Conservation (phyloP, 2,113 vertebrate genomes). For the Martes martes region DNA sequence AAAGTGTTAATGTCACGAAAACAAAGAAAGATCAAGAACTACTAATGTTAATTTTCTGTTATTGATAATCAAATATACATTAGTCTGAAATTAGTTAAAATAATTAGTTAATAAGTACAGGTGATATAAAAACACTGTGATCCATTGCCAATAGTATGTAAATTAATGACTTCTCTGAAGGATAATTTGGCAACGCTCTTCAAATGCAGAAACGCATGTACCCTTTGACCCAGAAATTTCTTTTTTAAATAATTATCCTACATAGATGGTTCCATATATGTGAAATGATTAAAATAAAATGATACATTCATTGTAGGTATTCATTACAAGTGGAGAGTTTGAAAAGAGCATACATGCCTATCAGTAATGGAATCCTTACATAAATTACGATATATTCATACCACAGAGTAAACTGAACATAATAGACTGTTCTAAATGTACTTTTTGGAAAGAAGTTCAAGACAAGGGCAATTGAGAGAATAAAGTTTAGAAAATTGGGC, state of each 20-base stretch:
- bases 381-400: neutral
- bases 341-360: neutral
- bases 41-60: neutral
- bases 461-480: neutral
- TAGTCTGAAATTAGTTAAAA: neutral
- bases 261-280: neutral
- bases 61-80: neutral
- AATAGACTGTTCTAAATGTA: neutral
- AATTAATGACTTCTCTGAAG: neutral
- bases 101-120: neutral
- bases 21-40: neutral
- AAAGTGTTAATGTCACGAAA: constrained; percentile 7
- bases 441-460: neutral
- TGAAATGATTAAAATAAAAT: constrained; percentile 21
- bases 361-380: neutral
- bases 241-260: neutral
- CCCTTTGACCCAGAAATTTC: neutral
- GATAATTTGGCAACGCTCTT: neutral
- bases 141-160: neutral
- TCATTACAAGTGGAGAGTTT: neutral
- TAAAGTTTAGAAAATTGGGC: neutral
- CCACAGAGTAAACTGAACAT: constrained; percentile 2
- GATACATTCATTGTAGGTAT: neutral
- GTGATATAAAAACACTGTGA: neutral
- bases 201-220: neutral